Evolutionary conservation across 2,113 vertebrate species (phyloP), one percentile per base, ranked within the genome.

Genomic region (Ranitomeya variabilis): DNA sequence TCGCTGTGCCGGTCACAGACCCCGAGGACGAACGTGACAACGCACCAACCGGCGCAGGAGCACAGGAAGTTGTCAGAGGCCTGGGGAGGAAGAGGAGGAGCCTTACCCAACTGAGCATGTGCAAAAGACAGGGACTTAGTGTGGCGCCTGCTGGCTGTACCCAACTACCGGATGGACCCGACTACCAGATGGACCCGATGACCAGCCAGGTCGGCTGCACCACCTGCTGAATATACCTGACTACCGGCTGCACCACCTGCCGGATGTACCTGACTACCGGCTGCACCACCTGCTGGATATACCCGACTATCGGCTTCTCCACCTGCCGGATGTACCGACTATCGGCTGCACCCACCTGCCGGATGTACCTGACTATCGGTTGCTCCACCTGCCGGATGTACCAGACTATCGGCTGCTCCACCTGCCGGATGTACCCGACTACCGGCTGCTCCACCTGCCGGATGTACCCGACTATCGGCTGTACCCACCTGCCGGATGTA

Each of bases 1-100:
- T 96, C 95, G 7, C 93, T 96, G 89, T 96, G 94, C 7, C 95
- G 91, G 87, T 95, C 95, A 62, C 95, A 95, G 18, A 96, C 91
- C 54, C 95, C 94, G 90, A 95, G 86, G 87, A 95, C 91, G 89
- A 95, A 96, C 0, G 95, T 96, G 19, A 93, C 94, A 80, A 96
- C 94, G 86, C 94, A 96, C 94, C 95, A 96, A 51, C 94, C 95
- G 69, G 94, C 94, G 0, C 94, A 96, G 85, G 94, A 96, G 64
- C 91, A 91, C 54, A 95, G 92, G 85, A 96, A 96, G 90, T 95
- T 96, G 78, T 80, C 92, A 62, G 93, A 18, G 78, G 93, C 94
- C 95, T 96, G 89, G 31, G 5, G 81, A 3, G 0, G 7, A 79
- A 73, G 23, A 86, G 18, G 59, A 15, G 14, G 45, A 85, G n/a